Evolutionary conservation across 2,113 vertebrate species (phyloP).

Genomic region (Siniperca knerii): DNA sequence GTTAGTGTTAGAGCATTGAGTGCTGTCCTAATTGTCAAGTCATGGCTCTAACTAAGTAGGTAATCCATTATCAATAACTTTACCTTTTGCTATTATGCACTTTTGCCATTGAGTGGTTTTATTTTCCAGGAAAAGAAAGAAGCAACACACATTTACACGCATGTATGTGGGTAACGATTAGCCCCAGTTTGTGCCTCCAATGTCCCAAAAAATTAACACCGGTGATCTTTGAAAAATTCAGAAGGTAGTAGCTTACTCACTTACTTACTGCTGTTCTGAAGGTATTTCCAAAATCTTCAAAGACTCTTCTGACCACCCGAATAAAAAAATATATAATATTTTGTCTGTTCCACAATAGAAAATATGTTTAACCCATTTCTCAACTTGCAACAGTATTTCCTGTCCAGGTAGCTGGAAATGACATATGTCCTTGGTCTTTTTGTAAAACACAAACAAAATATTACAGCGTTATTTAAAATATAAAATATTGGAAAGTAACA

Average conservation of each 20-base stretch:
- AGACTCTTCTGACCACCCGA: not conserved
- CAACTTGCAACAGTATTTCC: not conserved
- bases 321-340: not conserved
- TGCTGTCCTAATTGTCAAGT: conserved; percentile 20
- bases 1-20: not conserved
- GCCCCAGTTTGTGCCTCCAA: not conserved
- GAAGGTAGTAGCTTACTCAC: not conserved
- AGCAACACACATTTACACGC: not conserved
- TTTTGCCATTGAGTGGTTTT: conserved; percentile 27
- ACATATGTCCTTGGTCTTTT: not conserved
- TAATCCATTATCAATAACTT: conserved; percentile 18
- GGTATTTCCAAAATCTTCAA: not conserved
- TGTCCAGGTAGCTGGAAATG: not conserved
- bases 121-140: not conserved
- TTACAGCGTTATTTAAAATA: not conserved
- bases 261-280: not conserved
- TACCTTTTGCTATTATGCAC: not conserved
- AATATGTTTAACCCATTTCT: not conserved
- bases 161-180: not conserved
- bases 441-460: not conserved
- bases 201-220: not conserved
- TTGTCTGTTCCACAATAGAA: not conserved
- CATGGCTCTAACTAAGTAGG: conserved; percentile 46
- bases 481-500: not conserved
- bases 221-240: not conserved